These are phyloP conservation scores for Tethea ocularis DNA, from an alignment of 2,888 invertebrate genomes.

Conservation along the genomic window DNA sequence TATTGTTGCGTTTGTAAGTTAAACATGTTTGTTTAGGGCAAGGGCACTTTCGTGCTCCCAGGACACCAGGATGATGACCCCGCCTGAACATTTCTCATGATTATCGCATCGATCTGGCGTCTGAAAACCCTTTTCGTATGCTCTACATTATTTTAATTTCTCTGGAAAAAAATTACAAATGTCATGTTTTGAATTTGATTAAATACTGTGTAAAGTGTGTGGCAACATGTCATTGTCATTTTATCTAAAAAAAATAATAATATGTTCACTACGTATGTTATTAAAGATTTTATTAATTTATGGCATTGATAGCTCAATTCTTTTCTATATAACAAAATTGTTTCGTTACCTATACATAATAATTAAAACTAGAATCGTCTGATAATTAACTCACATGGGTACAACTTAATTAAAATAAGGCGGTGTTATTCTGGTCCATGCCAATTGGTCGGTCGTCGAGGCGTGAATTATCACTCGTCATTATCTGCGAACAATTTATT, in stretches of 20 bases:
- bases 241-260: too few relatives aligned
- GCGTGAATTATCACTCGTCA: constrained; percentile 67
- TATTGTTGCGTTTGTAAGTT: constrained; percentile 13
- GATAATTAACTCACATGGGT: constrained; percentile 2
- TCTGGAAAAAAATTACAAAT: not conserved
- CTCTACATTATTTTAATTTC: not conserved
- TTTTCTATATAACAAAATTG: not conserved
- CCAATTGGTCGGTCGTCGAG: constrained; percentile 22
- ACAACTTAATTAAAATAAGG: constrained; percentile 14
- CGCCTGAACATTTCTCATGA: constrained; percentile 28
- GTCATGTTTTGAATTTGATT: too few relatives aligned
- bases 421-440: constrained; percentile 11
- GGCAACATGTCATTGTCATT: too few relatives aligned
- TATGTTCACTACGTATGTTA: too few relatives aligned
- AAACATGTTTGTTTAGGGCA: constrained; percentile 41
- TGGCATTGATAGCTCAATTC: too few relatives aligned
- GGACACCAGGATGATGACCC: constrained; percentile 44
- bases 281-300: too few relatives aligned
- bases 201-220: too few relatives aligned
- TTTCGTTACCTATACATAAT: not conserved
- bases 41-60: constrained; percentile 39
- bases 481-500: constrained; percentile 67
- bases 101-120: constrained; percentile 12
- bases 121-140: not conserved
- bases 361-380: not conserved